These are phyloP conservation scores for Oreochromis grahami DNA, from an alignment of 2,797 vertebrate genomes.

Conservation along the genomic window DNA sequence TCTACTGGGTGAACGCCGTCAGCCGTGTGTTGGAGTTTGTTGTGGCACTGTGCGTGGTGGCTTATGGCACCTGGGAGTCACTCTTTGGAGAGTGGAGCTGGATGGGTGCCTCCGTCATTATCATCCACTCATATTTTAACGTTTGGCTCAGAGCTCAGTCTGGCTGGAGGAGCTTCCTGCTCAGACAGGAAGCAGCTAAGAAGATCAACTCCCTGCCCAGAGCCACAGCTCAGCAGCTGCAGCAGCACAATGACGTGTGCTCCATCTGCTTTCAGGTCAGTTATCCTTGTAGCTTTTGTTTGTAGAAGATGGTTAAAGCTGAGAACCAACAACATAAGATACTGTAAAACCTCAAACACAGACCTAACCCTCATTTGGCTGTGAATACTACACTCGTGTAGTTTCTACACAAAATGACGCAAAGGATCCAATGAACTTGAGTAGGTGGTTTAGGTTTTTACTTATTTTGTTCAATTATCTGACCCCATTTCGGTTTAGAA, in stretches of 20 bases:
- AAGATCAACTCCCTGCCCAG: conserved; percentile 82
- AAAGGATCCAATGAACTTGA: neutral
- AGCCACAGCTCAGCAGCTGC: conserved; percentile 78
- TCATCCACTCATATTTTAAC: conserved; percentile 90
- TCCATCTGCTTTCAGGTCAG: conserved; percentile 90
- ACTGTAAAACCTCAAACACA: neutral
- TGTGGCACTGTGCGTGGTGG: conserved; percentile 87
- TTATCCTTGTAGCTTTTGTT: neutral
- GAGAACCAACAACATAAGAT: neutral
- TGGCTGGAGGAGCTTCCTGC: conserved; percentile 86
- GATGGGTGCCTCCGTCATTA: conserved; percentile 86
- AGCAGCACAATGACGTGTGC: conserved; percentile 80
- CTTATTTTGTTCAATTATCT: neutral
- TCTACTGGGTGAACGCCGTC: conserved; percentile 84
- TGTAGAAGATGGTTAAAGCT: neutral
- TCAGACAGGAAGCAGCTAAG: conserved; percentile 81
- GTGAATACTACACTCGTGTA: neutral
- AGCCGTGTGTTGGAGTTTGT: conserved; percentile 87
- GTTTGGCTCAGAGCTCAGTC: conserved; percentile 87
- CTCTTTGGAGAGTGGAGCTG: conserved; percentile 89
- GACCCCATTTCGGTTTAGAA: neutral
- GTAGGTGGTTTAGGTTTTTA: neutral
- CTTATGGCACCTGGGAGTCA: conserved; percentile 85
- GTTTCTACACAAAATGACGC: neutral
- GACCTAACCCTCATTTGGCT: neutral